Base-by-base conservation (phyloP, 1,140 invertebrate species). In the Ceratoteleas bidentatus region DNA sequence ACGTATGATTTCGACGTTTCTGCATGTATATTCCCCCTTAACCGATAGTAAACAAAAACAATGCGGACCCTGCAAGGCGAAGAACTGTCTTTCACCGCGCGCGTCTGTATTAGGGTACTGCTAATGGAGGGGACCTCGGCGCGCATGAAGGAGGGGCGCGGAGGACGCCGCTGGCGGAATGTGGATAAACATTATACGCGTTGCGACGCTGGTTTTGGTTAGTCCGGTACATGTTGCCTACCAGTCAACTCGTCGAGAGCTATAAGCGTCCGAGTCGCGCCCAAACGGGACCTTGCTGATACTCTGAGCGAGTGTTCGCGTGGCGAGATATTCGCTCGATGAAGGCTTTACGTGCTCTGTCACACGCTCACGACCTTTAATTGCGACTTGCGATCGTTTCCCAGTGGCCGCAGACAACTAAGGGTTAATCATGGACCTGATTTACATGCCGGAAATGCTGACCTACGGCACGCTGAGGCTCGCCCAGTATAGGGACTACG, bases 401-500 rank as follows among this genome's bases (percentile, higher is more conserved):
- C 24, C 24, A 24, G 24, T 24, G 24, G 4, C 24, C 24, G 24
- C 24, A 1, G 24, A 24, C 24, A 24, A n/a, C 9, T 0, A 53
- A 57, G 52, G 77, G 9, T 1, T 9, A 60, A 60, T 34, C n/a
- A 91, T 90, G 89, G 90, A 91, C 83, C 85, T 91, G 45, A 76
- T 91, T 60, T 91, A 91, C 70, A 87, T 90, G 58, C 88, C 90
- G 5, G 90, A 89, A 62, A 83, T 88, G 14, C 66, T 93, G 66
- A 88, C 91, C 6, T 92, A 91, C 70, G 92, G 91, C 15, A 90
- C 89, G 15, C 88, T 92, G 73, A 86, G 92, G 33, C 34, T 7
- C 8, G 84, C 88, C 10, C 89, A 91, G 33, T 93, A 92, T 74
- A 86, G 92, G 10, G 92, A 93, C 53, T 93, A 92, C 84, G 92